Conservation (phyloP, 2,113 vertebrate species). For the Paracanthobrama guichenoti region DNA sequence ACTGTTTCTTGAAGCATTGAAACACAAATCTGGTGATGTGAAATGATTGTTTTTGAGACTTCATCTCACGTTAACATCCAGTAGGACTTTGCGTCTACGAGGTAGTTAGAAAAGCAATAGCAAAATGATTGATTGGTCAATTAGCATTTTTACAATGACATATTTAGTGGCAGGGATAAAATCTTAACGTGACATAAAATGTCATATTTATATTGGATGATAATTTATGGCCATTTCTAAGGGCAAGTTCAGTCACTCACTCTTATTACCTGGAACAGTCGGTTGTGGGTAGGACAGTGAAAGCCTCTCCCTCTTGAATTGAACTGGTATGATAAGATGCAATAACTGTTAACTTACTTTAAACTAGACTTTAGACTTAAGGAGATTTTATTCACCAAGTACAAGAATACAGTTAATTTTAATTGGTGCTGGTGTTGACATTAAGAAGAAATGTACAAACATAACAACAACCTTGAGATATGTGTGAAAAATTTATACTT, state of each 20-base stretch:
- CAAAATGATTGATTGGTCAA: neutral
- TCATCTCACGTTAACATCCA: neutral
- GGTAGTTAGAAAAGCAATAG: neutral
- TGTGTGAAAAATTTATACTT: neutral
- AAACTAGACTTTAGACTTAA: constrained; percentile 11
- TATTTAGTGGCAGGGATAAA: neutral
- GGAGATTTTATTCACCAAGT: neutral
- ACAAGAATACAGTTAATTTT: neutral
- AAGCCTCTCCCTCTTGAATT: neutral
- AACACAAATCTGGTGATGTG: neutral
- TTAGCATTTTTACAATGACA: neutral
- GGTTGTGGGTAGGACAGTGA: neutral
- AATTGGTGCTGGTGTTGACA: neutral
- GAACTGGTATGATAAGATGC: neutral
- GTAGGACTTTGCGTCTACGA: neutral
- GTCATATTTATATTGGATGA: neutral
- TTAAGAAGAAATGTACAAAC: too few relatives aligned
- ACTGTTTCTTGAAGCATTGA: neutral
- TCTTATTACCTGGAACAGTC: neutral
- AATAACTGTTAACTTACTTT: neutral
- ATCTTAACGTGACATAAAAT: neutral
- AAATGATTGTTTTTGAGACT: neutral
- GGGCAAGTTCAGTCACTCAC: neutral
- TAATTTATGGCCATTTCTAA: neutral
- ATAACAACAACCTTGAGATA: too few relatives aligned